Conservation (phyloP, 1,140 invertebrate genomes). For the Manduca sexta region DNA sequence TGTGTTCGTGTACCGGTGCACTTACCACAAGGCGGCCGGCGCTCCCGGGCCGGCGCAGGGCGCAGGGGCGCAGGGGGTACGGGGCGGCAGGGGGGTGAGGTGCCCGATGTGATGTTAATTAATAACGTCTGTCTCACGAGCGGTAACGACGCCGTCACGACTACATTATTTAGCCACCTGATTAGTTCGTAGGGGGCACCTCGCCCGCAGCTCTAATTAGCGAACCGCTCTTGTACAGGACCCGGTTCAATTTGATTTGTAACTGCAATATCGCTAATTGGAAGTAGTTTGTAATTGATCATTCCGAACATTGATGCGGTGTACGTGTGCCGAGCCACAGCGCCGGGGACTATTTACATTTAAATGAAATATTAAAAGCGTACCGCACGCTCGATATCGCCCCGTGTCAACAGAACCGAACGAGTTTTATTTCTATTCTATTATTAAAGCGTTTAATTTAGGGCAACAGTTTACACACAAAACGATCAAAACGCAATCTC, state of each 20-base stretch:
- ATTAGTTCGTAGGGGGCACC: conserved; percentile 60
- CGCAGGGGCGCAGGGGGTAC: conserved; percentile 1
- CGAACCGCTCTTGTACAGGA: conserved; percentile 37
- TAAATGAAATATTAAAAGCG: conserved; percentile 54
- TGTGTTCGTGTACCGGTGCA: too few relatives aligned
- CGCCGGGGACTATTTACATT: conserved; percentile 14
- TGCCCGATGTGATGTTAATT: conserved; percentile 60
- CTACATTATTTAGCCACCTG: conserved; percentile 71
- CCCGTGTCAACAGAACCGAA: conserved; percentile 48
- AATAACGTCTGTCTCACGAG: conserved; percentile 70
- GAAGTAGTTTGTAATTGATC: conserved; percentile 34
- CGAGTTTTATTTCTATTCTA: conserved; percentile 68
- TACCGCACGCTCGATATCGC: conserved; percentile 31
- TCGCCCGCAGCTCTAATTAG: conserved; percentile 62
- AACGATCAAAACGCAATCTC: conserved; percentile 71
- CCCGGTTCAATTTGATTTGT: conserved; percentile 59
- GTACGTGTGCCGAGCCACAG: neutral
- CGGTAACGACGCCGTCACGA: conserved; percentile 68
- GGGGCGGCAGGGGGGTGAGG: conserved; percentile 7
- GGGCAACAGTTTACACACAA: conserved; percentile 69
- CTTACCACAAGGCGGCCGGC: too few relatives aligned
- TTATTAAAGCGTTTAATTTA: conserved; percentile 71
- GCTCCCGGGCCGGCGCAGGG: neutral
- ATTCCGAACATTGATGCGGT: conserved; percentile 1
- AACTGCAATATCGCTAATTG: conserved; percentile 63